phyloP scores from a whole-genome alignment of 2,797 vertebrate genomes.

The Distichodus sexfasciatus region DNA sequence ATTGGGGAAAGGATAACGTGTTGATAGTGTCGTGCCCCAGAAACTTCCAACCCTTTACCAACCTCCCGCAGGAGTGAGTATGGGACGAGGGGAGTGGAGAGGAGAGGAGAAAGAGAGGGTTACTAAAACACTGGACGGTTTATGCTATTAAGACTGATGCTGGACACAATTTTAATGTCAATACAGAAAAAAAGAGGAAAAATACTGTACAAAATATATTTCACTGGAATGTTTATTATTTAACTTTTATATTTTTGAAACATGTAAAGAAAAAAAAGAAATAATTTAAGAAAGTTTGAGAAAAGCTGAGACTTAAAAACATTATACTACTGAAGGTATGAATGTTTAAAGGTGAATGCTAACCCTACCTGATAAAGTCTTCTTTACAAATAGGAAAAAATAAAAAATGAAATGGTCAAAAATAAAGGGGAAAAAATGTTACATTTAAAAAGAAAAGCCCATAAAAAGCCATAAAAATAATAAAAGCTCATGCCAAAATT shows the following conservation, averaged over 20 bases:
- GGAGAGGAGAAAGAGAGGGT: constrained; percentile 59
- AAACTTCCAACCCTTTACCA: neutral
- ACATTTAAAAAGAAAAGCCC: constrained; percentile 68
- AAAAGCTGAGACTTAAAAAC: constrained; percentile 70
- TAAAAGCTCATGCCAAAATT: constrained; percentile 75
- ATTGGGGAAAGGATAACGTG: constrained; percentile 11
- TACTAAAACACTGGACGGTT: constrained; percentile 57
- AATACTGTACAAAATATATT: constrained; percentile 78
- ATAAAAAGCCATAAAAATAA: constrained; percentile 73
- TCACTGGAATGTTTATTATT: constrained; percentile 81
- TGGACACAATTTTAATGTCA: constrained; percentile 69
- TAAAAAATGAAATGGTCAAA: constrained; percentile 56
- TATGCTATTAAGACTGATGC: constrained; percentile 63
- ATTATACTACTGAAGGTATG: constrained; percentile 72
- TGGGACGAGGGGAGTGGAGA: constrained; percentile 43
- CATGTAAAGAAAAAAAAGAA: constrained; percentile 73
- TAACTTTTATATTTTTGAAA: constrained; percentile 81
- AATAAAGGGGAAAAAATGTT: constrained; percentile 58
- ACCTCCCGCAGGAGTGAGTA: constrained; percentile 17
- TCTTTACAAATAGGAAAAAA: constrained; percentile 70
- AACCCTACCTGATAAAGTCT: constrained; percentile 73
- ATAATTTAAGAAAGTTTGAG: constrained; percentile 73
- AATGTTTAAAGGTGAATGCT: constrained; percentile 80
- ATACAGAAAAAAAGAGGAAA: constrained; percentile 49
- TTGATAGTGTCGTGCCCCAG: neutral